A percentile compares a stretch with the other conserved stretches of the same genome.
Evolutionary conservation across 2,113 vertebrate genomes (phyloP).

Genomic region (Larimichthys crocea): DNA sequence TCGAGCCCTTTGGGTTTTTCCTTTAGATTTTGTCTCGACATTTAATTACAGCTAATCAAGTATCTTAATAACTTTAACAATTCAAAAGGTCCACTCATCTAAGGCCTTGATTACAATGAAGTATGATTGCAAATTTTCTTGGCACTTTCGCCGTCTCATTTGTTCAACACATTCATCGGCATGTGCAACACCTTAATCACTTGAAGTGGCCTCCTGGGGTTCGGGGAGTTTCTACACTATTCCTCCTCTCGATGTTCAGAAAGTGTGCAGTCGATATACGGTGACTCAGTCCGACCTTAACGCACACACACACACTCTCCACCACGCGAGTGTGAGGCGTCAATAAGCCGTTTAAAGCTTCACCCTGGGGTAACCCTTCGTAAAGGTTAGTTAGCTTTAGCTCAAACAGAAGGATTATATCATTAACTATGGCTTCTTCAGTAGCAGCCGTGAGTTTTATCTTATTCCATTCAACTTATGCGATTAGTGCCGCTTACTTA

Average conservation of each 20-base stretch:
- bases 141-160: constrained; percentile 31
- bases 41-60: constrained; percentile 53
- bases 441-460: constrained; percentile 33
- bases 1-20: not conserved
- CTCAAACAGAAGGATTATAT: constrained; percentile 47
- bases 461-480: constrained; percentile 23
- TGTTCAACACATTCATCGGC: constrained; percentile 51
- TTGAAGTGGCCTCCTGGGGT: constrained; percentile 64
- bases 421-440: constrained; percentile 40
- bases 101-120: constrained; percentile 59
- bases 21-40: not conserved
- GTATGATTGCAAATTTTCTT: constrained; percentile 53
- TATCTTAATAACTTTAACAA: constrained; percentile 46
- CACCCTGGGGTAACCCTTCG: constrained; percentile 27
- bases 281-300: constrained; percentile 8
- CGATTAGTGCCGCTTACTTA: constrained; percentile 45
- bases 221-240: constrained; percentile 36
- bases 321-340: not conserved
- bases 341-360: constrained; percentile 39
- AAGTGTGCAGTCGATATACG: constrained; percentile 19
- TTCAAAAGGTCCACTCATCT: constrained; percentile 45
- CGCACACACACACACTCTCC: constrained; percentile 1
- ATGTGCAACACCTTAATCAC: constrained; percentile 62
- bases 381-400: constrained; percentile 53
- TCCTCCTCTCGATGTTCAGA: constrained; percentile 30